Evolutionary conservation across 2,113 vertebrate genomes (phyloP).

Genomic region (Amphilophus citrinellus): DNA sequence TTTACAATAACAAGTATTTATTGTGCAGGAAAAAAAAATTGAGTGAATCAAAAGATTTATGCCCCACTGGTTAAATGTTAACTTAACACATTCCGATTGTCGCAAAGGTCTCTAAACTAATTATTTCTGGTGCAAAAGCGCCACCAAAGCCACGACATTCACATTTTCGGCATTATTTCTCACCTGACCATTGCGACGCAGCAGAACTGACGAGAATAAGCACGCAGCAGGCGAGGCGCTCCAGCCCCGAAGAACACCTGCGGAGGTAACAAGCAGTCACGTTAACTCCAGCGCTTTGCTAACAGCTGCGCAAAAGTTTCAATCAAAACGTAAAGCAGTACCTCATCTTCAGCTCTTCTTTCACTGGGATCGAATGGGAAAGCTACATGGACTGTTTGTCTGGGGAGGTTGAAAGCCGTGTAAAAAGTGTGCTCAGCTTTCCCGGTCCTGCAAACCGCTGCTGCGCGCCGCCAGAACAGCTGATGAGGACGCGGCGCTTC

Average conservation of each 20-base stretch:
- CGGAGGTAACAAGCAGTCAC: slow-evolving; percentile 49
- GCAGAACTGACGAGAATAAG: slow-evolving; percentile 56
- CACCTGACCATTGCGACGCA: slow-evolving; percentile 80
- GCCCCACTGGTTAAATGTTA: background rate
- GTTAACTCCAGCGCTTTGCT: background rate
- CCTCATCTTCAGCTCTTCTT: slow-evolving; percentile 69
- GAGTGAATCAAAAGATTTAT: background rate
- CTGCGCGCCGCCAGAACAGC: slow-evolving; percentile 55
- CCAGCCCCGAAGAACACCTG: slow-evolving; percentile 79
- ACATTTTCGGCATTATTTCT: background rate
- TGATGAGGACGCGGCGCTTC: slow-evolving; percentile 61
- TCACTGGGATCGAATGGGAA: background rate
- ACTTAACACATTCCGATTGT: background rate
- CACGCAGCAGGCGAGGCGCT: slow-evolving; percentile 71
- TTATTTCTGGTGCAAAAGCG: too few species aligned
- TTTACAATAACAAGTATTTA: background rate
- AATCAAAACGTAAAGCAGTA: slow-evolving; percentile 13
- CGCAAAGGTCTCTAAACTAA: background rate
- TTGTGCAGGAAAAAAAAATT: background rate
- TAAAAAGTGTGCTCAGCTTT: background rate
- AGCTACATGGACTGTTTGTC: slow-evolving; percentile 41
- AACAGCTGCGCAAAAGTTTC: background rate
- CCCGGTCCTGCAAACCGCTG: slow-evolving; percentile 19
- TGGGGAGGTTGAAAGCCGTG: too few species aligned
- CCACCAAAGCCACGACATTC: accelerated